phyloP scores from a whole-genome alignment of 2,888 invertebrate genomes.

The Erebia ligea region DNA sequence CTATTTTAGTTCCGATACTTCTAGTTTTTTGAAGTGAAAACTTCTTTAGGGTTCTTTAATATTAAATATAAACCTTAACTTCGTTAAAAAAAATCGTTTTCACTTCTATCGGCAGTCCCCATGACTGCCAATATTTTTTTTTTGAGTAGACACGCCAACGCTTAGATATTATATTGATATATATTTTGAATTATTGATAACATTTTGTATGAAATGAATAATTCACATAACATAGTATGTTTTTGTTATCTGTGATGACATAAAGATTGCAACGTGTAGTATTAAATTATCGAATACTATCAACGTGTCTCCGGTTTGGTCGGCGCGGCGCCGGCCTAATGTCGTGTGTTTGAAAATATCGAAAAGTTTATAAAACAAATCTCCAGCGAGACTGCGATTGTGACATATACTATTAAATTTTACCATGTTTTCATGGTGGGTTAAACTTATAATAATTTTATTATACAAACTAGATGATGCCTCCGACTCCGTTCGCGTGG shows the following conservation, averaged over 20 bases:
- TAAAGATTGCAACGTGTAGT: neutral
- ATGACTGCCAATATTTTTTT: too few species aligned
- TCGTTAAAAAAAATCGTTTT: too few species aligned
- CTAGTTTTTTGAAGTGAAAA: too few species aligned
- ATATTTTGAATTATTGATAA: neutral
- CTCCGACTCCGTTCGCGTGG: too few species aligned
- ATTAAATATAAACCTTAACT: too few species aligned
- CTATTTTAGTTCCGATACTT: too few species aligned
- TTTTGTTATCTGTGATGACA: neutral
- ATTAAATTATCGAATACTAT: neutral
- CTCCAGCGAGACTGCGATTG: neutral
- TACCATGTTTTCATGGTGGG: conserved; percentile 13
- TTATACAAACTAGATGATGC: neutral
- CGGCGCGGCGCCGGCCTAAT: neutral
- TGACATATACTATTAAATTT: neutral
- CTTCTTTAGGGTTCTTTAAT: too few species aligned
- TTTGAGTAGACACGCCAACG: too few species aligned
- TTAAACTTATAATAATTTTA: neutral
- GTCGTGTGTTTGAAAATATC: neutral
- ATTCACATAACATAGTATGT: neutral
- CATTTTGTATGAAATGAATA: neutral
- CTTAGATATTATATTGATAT: too few species aligned
- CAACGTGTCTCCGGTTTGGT: neutral
- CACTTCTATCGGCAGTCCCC: too few species aligned
- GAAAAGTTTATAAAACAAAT: conserved; percentile 7